Conservation (phyloP, 2,797 vertebrate species). For the Paratrypauchen microcephalus region DNA sequence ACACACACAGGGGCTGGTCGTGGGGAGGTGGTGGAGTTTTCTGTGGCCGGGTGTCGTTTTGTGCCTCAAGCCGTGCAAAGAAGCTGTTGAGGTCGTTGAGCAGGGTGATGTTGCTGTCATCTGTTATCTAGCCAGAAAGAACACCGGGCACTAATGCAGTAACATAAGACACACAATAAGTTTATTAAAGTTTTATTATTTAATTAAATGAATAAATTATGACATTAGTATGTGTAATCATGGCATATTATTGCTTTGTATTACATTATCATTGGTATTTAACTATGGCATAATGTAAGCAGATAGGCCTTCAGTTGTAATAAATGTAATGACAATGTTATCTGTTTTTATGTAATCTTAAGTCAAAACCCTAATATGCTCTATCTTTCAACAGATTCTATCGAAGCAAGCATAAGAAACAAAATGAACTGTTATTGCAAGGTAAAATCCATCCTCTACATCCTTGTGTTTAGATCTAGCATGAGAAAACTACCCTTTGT, state of each 20-base stretch:
- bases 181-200: background rate
- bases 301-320: too few relatives aligned
- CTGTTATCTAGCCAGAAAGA: background rate
- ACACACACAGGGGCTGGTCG: too few relatives aligned
- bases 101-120: too few relatives aligned
- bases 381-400: background rate
- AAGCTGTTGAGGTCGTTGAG: too few relatives aligned
- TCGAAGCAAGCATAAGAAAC: background rate
- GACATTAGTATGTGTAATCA: background rate
- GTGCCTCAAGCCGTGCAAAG: too few relatives aligned
- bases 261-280: too few relatives aligned
- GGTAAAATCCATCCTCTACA: background rate
- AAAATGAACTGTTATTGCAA: background rate
- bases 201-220: background rate
- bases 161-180: background rate
- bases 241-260: too few relatives aligned
- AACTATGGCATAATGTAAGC: too few relatives aligned
- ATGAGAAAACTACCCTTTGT: background rate
- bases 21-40: too few relatives aligned
- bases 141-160: background rate
- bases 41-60: too few relatives aligned
- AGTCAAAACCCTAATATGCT: background rate
- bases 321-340: too few relatives aligned
- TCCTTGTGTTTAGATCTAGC: background rate
- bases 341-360: too few relatives aligned